Conservation (phyloP, 2,113 vertebrate genomes). For the Crocuta crocuta region DNA sequence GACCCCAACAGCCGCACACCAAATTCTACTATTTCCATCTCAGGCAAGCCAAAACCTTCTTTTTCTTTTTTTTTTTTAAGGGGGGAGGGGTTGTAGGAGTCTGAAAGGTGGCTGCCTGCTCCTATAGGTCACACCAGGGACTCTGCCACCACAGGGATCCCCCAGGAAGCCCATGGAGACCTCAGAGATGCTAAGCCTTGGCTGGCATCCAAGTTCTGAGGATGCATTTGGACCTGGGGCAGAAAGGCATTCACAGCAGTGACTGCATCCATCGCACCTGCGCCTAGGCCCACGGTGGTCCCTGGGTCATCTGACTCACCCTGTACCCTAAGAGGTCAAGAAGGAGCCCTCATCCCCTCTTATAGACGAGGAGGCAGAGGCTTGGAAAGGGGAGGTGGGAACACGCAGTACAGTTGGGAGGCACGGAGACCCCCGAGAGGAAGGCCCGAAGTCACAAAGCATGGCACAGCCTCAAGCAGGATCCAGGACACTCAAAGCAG, state of each 20-base stretch:
- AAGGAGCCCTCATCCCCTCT: not conserved
- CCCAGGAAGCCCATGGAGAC: not conserved
- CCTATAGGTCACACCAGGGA: accelerated
- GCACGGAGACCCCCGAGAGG: not conserved
- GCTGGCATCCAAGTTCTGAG: not conserved
- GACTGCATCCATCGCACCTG: not conserved
- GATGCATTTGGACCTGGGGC: too few relatives aligned
- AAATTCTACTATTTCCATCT: not conserved
- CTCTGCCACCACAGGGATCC: not conserved
- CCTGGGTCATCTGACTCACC: not conserved
- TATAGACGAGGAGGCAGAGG: not conserved
- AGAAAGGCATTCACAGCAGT: accelerated
- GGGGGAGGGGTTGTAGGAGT: not conserved
- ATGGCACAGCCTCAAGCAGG: not conserved
- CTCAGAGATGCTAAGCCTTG: not conserved
- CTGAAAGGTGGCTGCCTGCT: not conserved
- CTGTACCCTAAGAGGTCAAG: not conserved
- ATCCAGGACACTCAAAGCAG: not conserved
- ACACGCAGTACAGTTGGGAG: accelerated
- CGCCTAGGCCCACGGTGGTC: not conserved
- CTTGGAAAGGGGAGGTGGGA: not conserved
- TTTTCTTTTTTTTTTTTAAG: not conserved
- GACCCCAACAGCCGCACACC: not conserved
- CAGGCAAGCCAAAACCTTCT: not conserved
- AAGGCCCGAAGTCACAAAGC: not conserved